phyloP scores from a whole-genome alignment of 1,140 invertebrate species.

The Adoxophyes honmai region DNA sequence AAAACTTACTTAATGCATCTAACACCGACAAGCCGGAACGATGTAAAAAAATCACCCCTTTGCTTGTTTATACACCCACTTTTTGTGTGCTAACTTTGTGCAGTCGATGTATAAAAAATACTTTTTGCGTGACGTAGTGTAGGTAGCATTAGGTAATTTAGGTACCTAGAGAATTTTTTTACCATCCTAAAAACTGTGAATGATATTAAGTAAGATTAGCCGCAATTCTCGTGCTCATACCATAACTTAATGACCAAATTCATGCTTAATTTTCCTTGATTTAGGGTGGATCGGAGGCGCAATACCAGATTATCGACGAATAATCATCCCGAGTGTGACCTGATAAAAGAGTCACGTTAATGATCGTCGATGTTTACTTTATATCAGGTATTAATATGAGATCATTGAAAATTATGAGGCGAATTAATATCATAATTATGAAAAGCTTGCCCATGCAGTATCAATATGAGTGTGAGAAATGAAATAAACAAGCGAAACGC shows the following conservation, averaged over 20 bases:
- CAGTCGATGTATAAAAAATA: constrained; percentile 13
- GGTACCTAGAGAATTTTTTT: no score
- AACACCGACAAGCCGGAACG: background rate
- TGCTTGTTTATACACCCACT: constrained; percentile 25
- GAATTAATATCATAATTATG: no score
- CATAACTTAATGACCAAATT: no score
- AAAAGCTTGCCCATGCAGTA: no score
- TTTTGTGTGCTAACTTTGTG: constrained; percentile 21
- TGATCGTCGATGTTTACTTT: constrained; percentile 17
- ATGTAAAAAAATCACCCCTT: constrained; percentile 32
- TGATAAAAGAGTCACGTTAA: constrained; percentile 30
- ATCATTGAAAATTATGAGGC: constrained; percentile 19
- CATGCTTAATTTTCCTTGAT: constrained; percentile 50
- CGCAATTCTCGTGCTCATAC: no score
- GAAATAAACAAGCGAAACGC: no score
- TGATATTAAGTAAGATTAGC: no score
- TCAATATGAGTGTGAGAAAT: no score
- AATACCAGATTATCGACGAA: constrained; percentile 53
- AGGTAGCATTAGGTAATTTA: no score
- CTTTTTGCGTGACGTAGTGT: background rate
- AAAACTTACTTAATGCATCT: constrained; percentile 20
- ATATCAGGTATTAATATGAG: constrained; percentile 36
- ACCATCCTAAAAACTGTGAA: no score
- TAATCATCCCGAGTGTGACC: constrained; percentile 35
- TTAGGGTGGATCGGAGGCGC: constrained; percentile 67